phyloP scores from a whole-genome alignment of 2,113 vertebrate genomes.

The Cacatua alba region DNA sequence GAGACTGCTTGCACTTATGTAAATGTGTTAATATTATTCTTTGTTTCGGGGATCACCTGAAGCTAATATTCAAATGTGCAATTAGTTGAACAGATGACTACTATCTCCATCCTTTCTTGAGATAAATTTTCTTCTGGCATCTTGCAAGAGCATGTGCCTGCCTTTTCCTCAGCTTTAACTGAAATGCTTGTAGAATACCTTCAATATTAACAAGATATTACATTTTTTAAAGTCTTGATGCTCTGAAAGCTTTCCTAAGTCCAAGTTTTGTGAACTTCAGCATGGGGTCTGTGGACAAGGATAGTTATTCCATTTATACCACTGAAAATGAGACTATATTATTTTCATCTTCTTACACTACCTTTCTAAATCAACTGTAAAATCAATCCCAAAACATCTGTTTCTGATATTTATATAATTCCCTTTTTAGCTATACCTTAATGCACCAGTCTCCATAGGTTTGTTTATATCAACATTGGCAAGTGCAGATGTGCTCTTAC shows the following conservation, averaged over 20 bases:
- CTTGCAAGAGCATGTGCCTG: background rate
- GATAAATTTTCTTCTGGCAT: background rate
- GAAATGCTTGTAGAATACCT: background rate
- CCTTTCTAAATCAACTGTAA: background rate
- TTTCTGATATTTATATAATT: background rate
- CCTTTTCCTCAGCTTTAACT: background rate
- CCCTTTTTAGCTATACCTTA: background rate
- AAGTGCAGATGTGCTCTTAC: background rate
- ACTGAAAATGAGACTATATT: background rate
- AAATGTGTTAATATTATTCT: background rate
- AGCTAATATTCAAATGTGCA: background rate
- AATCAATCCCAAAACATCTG: background rate
- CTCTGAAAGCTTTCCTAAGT: background rate
- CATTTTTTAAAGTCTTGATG: background rate
- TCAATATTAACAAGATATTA: background rate
- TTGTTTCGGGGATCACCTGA: background rate
- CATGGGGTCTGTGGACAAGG: background rate
- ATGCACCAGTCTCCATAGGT: background rate
- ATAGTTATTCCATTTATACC: background rate
- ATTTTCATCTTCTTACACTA: background rate
- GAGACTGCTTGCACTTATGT: background rate
- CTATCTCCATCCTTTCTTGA: background rate
- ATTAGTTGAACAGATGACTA: background rate
- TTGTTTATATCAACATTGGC: background rate
- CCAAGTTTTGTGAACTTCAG: background rate